Base-by-base conservation (phyloP, 2,113 vertebrate genomes). In the Pristiophorus japonicus region DNA sequence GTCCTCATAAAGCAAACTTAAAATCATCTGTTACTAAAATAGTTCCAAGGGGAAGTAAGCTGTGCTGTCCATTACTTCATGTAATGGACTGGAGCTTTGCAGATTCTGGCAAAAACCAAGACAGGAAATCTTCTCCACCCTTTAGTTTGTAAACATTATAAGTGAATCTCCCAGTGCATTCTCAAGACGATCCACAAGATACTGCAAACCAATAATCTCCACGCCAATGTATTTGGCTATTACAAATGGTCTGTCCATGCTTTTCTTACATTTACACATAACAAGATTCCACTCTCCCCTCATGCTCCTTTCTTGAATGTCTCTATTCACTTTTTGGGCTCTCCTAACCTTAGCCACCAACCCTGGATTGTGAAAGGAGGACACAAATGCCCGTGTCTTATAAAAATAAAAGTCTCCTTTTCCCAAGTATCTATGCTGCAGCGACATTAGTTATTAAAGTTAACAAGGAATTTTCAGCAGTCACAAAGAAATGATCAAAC, bases 1-100 rank as follows among this genome's bases (percentile, higher is more conserved):
- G 20, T 92, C 14, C 12, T 65, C 51, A 63, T 38, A 7, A 92
- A 92, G 18, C 30, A 27, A 63, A 63, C 4, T 91, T 62, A n/a
- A 63, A 92, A 92, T 4, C n/a, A 38, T 92, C 88, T 65, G 88
- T 92, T 92, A 81, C 18, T 45, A 62, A 63, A 63, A 65, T 92
- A 92, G 34, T 3, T 63, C 88, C 30, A 38, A 38, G 38, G 20
- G 38, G 20, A 38, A 42, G 62, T 38, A 22, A 88, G 27, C 16
- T 30, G 38, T 51, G 66, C 66, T 94, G 45, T 30, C 42, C 42
- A 73, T 18, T 30, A 73, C 93, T 30, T 70, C 66, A 4, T 94
- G 65, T 24, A 42, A 14, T 45, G 0, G 16, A 45, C 63, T 94
- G 63, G 55, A 51, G 24, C 1, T 51, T 55, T 70, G 65, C 65